Base-by-base conservation (phyloP, 2,113 vertebrate genomes). In the Microcebus tavaratra region DNA sequence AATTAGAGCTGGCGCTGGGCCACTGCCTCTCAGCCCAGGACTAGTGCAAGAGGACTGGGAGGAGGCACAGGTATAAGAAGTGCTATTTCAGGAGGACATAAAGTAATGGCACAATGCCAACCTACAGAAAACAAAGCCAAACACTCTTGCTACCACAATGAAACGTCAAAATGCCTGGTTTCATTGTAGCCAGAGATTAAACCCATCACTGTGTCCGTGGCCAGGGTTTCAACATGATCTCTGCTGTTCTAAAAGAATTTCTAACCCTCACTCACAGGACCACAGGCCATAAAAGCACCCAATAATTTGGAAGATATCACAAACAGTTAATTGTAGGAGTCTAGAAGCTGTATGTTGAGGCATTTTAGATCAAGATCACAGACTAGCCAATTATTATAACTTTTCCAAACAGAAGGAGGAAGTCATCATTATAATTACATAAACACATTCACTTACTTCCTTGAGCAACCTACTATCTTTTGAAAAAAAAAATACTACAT, bases 1-100 rank as follows among this genome's bases (percentile, higher is more conserved):
- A 97, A 97, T 97, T 89, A 70, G 92, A 53, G 50, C 68, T 98
- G 96, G 93, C 96, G 27, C 53, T 21, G 93, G 17, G 95, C 89
- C 13, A 17, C 93, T 50, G 96, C 81, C 88, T 95, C 84, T 90
- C 75, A 72, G 72, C 85, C 82, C 76, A 92, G 73, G 96, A 97
- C 94, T 29, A 82, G 25, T 17, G 70, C 73, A 79, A 88, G 79
- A 93, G 61, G 36, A 50, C 1, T 9, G 42, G 84, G 96, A 96
- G 96, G 42, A 91, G 34, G 23, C 21, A 65, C 14, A 3, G 48
- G 29, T 29, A 84, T 91, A 3, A 85, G 45, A 95, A 92, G 78
- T 83, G 79, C 57, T 93, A n/a, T 93, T 92, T 50, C 85, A 89
- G 89, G 50, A 61, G 89, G 36, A 25, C 76, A 76, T 59, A 70